These are phyloP conservation scores for Cossypha niveicapilla DNA, from an alignment of 2,797 vertebrate genomes.

Conservation along the genomic window DNA sequence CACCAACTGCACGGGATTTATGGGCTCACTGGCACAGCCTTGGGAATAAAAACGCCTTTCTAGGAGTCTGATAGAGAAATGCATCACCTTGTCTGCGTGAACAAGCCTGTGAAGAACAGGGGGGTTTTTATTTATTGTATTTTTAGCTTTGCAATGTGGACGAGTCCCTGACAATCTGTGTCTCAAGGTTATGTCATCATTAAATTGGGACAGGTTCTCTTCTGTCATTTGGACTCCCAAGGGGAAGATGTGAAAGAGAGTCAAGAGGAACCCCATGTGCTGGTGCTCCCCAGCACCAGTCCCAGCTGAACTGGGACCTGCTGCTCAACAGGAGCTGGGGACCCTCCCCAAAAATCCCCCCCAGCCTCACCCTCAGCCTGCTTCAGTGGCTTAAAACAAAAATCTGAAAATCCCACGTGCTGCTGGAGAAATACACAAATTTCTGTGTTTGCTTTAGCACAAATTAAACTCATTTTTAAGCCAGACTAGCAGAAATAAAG, in stretches of 20 bases:
- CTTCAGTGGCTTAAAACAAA: not conserved
- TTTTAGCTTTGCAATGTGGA: not conserved
- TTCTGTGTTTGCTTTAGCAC: accelerated
- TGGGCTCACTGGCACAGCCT: not conserved
- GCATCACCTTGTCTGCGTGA: accelerated
- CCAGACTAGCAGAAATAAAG: not conserved
- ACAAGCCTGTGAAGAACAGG: accelerated
- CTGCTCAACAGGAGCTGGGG: not conserved
- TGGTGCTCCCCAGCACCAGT: not conserved
- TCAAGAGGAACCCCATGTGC: not conserved
- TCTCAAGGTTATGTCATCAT: not conserved
- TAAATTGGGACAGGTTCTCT: not conserved
- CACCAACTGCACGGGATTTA: not conserved
- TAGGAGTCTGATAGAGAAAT: not conserved
- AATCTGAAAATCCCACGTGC: accelerated
- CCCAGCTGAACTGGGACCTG: accelerated
- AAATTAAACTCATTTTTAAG: not conserved
- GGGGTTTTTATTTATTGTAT: not conserved
- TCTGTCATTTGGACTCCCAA: not conserved
- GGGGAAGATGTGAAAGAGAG: not conserved
- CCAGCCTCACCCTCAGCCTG: not conserved
- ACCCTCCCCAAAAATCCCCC: not conserved
- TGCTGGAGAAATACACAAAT: not conserved
- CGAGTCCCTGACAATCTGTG: not conserved
- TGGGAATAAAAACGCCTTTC: not conserved